Evolutionary conservation across 2,797 vertebrate genomes (phyloP).

Genomic region (Austrolebias charrua): DNA sequence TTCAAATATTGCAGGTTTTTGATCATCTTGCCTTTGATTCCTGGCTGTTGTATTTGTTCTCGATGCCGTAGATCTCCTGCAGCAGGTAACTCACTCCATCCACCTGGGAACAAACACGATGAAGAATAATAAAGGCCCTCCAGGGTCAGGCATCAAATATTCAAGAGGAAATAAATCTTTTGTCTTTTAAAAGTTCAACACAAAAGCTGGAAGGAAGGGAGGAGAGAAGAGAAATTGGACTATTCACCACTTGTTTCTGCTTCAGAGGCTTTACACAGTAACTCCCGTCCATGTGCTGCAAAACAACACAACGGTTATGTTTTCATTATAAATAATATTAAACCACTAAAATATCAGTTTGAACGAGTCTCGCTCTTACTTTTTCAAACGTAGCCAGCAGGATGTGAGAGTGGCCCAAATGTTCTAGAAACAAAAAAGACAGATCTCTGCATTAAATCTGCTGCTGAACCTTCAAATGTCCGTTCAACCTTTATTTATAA

Average conservation of each 20-base stretch:
- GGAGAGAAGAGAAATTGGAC: slow-evolving; percentile 16
- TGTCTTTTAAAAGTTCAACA: slow-evolving; percentile 32
- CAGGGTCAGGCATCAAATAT: background rate
- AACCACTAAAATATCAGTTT: too few relatives aligned
- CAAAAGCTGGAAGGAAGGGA: slow-evolving; percentile 25
- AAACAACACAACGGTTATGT: slow-evolving; percentile 31
- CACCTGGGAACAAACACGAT: slow-evolving; percentile 79
- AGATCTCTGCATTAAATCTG: slow-evolving; percentile 1
- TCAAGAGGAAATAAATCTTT: slow-evolving; percentile 33
- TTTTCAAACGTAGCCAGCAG: slow-evolving; percentile 96
- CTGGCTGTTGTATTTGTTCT: slow-evolving; percentile 98
- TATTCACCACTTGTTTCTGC: slow-evolving; percentile 97
- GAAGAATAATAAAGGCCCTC: slow-evolving; percentile 28
- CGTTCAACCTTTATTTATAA: too few relatives aligned
- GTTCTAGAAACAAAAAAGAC: slow-evolving; percentile 81
- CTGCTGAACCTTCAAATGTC: background rate
- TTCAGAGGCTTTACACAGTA: slow-evolving; percentile 98
- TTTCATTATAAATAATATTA: background rate
- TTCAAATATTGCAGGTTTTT: too few relatives aligned
- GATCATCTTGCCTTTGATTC: slow-evolving; percentile 85
- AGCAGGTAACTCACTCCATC: slow-evolving; percentile 98
- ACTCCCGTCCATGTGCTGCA: slow-evolving; percentile 91
- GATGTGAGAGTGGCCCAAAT: slow-evolving; percentile 92
- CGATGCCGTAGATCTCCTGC: slow-evolving; percentile 98
- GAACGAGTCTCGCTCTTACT: slow-evolving; percentile 69